phyloP scores from a whole-genome alignment of 2,113 vertebrate species.

The Agapornis roseicollis region DNA sequence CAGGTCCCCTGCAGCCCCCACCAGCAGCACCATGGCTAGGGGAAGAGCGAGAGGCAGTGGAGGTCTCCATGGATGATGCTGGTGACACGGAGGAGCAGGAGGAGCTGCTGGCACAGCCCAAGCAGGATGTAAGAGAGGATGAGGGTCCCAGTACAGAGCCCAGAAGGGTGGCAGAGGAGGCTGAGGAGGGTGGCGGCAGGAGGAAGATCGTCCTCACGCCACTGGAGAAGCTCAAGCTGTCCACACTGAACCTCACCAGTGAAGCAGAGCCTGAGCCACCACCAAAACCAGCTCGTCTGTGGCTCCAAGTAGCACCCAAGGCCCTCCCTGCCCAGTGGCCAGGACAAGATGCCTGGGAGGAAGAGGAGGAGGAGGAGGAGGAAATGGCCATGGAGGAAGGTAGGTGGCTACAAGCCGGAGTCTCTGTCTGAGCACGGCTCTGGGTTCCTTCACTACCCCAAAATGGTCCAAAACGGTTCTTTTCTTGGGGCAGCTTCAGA shows the following conservation, averaged over 20 bases:
- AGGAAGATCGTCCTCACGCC: constrained; percentile 68
- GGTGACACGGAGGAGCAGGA: neutral
- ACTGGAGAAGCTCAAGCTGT: constrained; percentile 78
- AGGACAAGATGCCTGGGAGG: neutral
- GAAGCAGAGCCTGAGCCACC: constrained; percentile 60
- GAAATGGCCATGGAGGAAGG: neutral
- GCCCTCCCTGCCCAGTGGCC: neutral
- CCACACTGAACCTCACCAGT: constrained; percentile 75
- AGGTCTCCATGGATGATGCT: neutral
- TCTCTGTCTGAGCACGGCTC: neutral
- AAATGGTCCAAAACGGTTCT: neutral
- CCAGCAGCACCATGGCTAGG: neutral
- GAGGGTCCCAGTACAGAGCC: neutral
- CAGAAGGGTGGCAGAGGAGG: neutral
- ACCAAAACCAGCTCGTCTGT: neutral
- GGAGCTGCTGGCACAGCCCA: neutral
- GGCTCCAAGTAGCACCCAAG: neutral
- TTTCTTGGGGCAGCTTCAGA: neutral
- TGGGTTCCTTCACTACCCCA: neutral
- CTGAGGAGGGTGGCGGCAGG: constrained; percentile 16
- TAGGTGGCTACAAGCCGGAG: neutral
- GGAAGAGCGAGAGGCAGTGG: neutral
- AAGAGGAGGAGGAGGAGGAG: neutral
- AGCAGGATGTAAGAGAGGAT: neutral
- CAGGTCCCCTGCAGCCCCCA: neutral